Evolutionary conservation across 2,888 invertebrate genomes (phyloP), one percentile per base, ranked within the genome.

Genomic region (Parnassius glacialis): DNA sequence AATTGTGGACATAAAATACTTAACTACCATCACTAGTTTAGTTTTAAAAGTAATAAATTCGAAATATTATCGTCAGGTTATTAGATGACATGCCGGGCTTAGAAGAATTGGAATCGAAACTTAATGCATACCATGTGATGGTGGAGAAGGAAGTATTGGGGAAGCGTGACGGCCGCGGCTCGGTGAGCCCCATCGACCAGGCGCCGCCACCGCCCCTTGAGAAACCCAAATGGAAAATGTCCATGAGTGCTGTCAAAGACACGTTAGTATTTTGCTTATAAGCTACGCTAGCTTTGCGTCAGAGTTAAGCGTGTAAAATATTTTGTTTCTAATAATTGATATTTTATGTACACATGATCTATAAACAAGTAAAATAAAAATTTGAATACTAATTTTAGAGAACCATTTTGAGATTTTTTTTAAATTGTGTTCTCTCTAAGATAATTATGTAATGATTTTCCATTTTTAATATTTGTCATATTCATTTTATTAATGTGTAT

Each of bases 101-200:
- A 65, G 95, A 95, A 74, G 95, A 96, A 79, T 84, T 96, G 75
- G 95, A 96, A 84, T 94, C 95, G 1, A 96, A 95, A 79, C 89
- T 96, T 73, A 94, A 92, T 84, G 95, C 95, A 53, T 96, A 95
- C 87, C 96, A 96, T 84, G 95, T 95, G 69, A 94, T 94, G 85
- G 93, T 96, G 65, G 95, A 95, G 76, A 95, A 95, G 84, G 90
- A 90, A 67, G 84, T 84, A 65, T 80, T 87, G 80, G 92, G 74
- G 82, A 93, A 86, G 84, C 91, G 79, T 73, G 91, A 90, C 67
- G 79, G 81, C 70, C 70, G 93, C 80, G 79, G 89, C 78, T 76
- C 89, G 69, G 64, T 89, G 80, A 77, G 92, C 75, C 78, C 93
- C 76, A 69, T 84, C 64, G 83, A 90, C 78, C 85, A 92, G 79